These are phyloP conservation scores for Thysanoteuthis rhombus DNA, from an alignment of 2,888 invertebrate species.

Conservation along the genomic window DNA sequence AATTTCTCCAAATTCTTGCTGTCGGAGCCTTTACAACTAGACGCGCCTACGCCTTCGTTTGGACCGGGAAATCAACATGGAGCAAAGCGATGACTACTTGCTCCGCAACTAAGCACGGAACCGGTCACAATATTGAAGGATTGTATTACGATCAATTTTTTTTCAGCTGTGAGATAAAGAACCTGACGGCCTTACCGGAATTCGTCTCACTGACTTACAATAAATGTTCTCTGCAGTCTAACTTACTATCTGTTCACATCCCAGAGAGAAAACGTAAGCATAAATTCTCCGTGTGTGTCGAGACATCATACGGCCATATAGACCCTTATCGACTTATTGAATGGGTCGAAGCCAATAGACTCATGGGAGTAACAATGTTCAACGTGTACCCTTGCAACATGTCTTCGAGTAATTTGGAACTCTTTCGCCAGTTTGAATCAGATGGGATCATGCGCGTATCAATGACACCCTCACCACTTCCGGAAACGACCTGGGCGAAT, in stretches of 20 bases:
- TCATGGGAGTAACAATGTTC: not conserved
- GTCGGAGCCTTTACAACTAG: not conserved
- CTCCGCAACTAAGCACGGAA: too few relatives aligned
- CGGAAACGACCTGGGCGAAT: not conserved
- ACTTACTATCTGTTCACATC: not conserved
- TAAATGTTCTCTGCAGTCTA: not conserved
- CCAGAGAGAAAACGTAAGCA: not conserved
- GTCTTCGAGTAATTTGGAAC: not conserved
- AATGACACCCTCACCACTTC: constrained; percentile 1
- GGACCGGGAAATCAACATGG: not conserved
- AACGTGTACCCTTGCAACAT: constrained; percentile 14
- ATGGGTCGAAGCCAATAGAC: constrained; percentile 13
- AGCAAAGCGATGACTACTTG: too few relatives aligned
- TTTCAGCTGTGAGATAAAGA: constrained; percentile 1
- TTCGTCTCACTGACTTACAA: not conserved
- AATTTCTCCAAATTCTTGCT: not conserved
- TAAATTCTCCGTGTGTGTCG: constrained; percentile 21
- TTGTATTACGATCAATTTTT: not conserved
- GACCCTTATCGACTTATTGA: not conserved
- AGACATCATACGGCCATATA: not conserved
- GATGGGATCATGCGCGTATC: not conserved
- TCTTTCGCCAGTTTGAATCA: not conserved
- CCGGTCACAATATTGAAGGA: too few relatives aligned
- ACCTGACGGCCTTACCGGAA: not conserved
- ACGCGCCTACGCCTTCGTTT: not conserved